Evolutionary conservation across 2,797 vertebrate genomes (phyloP).

Genomic region (Cryptoblepharus egeriae): DNA sequence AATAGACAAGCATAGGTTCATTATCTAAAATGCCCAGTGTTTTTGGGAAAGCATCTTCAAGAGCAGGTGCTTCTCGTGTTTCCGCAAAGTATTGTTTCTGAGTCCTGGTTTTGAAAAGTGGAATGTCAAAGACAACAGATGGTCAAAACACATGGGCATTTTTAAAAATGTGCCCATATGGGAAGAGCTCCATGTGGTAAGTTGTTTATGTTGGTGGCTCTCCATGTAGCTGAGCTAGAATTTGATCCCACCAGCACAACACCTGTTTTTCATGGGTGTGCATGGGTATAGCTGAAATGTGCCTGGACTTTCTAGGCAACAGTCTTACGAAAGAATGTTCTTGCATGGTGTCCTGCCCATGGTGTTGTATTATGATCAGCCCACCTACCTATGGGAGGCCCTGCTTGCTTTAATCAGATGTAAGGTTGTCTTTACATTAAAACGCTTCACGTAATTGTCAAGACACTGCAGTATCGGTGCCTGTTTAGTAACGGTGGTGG

Average conservation of each 20-base stretch:
- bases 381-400: no score
- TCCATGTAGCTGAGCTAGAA: neutral
- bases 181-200: neutral
- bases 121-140: neutral
- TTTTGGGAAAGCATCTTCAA: neutral
- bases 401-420: constrained; percentile 6
- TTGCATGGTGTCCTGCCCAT: neutral
- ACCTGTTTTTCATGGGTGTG: neutral
- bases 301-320: neutral
- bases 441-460: constrained; percentile 14
- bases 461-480: neutral
- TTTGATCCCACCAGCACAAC: neutral
- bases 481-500: neutral
- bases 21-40: neutral
- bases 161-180: neutral
- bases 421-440: neutral
- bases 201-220: neutral
- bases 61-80: neutral
- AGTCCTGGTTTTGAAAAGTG: neutral
- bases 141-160: neutral
- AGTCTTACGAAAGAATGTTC: neutral
- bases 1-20: no score
- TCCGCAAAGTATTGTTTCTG: neutral
- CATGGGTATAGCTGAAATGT: neutral
- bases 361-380: neutral